Evolutionary conservation across 1,140 invertebrate species (phyloP).

Genomic region (Araneus ventricosus): DNA sequence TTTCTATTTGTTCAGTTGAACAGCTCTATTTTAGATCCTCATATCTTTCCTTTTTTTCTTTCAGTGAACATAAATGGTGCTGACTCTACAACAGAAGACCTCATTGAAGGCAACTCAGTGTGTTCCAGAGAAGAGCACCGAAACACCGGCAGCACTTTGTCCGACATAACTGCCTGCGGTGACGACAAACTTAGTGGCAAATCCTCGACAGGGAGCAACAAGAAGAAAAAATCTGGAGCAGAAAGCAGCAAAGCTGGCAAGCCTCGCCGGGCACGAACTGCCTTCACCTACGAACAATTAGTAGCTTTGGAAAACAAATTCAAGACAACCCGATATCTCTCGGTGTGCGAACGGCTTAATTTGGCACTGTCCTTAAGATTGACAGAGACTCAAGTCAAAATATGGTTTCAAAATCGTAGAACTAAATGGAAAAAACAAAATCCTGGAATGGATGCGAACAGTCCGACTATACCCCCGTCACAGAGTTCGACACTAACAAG

Average conservation of each 20-base stretch:
- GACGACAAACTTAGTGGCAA: conserved; percentile 58
- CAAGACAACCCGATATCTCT: conserved; percentile 97
- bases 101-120: conserved; percentile 57
- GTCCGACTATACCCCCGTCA: conserved; percentile 76
- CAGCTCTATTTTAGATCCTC: no score
- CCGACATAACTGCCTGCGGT: conserved; percentile 52
- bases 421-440: conserved; percentile 99
- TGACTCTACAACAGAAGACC: conserved; percentile 72
- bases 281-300: conserved; percentile 99
- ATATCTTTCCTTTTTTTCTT: conserved; percentile 18
- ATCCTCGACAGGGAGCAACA: conserved; percentile 45
- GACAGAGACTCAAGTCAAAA: conserved; percentile 99
- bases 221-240: conserved; percentile 67
- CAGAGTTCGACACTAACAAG: conserved; percentile 57
- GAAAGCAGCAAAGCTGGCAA: conserved; percentile 84
- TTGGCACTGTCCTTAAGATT: conserved; percentile 95
- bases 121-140: conserved; percentile 65
- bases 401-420: conserved; percentile 97
- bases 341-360: conserved; percentile 98
- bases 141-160: conserved; percentile 55
- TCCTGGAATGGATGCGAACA: conserved; percentile 94
- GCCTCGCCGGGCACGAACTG: conserved; percentile 94
- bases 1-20: no score
- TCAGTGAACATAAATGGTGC: conserved; percentile 72
- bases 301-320: conserved; percentile 99